phyloP scores from a whole-genome alignment of 1,140 invertebrate genomes.

The Philotrypesis tridentata region DNA sequence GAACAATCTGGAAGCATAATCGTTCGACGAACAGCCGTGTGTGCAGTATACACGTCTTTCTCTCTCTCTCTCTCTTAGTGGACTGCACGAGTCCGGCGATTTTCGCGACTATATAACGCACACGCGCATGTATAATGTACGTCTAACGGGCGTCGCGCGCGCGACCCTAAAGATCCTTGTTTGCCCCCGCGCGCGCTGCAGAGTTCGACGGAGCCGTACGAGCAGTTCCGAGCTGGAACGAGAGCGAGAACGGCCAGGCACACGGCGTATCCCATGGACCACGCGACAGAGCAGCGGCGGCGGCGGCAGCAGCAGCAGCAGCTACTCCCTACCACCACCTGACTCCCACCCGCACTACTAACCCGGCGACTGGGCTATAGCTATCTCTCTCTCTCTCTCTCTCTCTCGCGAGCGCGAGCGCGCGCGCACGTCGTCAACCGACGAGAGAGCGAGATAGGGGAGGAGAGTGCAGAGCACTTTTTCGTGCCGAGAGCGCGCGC shows the following conservation, averaged over 20 bases:
- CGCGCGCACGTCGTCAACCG: background rate
- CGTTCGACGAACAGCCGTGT: too few species aligned
- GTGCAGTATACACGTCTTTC: too few species aligned
- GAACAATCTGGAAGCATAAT: too few species aligned
- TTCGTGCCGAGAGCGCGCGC: background rate
- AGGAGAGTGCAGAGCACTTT: background rate
- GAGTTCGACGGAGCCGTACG: slow-evolving; percentile 56
- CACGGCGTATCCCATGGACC: slow-evolving; percentile 2
- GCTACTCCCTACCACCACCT: background rate
- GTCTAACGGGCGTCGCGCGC: too few species aligned
- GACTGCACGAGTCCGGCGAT: too few species aligned
- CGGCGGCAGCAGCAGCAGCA: too few species aligned
- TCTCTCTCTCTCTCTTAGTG: too few species aligned
- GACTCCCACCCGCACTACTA: background rate
- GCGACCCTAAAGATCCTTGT: slow-evolving; percentile 18
- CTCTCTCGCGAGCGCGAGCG: background rate
- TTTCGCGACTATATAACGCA: too few species aligned
- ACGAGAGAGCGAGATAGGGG: background rate
- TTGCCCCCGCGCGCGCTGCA: too few species aligned
- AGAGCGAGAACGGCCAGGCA: slow-evolving; percentile 23
- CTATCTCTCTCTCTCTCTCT: too few species aligned
- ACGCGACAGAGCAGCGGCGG: background rate
- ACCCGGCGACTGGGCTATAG: background rate
- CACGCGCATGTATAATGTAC: too few species aligned
- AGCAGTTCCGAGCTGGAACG: slow-evolving; percentile 49